phyloP scores from a whole-genome alignment of 2,888 invertebrate species.

The Zeuzera pyrina region DNA sequence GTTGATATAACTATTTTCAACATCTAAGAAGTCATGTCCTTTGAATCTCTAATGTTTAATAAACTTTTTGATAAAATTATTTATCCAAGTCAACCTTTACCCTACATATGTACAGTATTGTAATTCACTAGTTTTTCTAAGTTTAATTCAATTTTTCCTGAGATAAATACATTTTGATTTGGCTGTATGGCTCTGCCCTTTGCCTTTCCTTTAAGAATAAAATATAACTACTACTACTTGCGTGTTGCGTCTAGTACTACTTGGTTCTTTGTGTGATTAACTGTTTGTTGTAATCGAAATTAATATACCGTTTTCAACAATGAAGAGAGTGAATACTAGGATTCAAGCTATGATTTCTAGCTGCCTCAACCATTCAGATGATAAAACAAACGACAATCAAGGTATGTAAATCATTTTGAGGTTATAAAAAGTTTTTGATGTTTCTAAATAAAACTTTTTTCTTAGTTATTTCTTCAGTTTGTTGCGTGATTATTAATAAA shows the following conservation, averaged over 20 bases:
- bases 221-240: too few species aligned
- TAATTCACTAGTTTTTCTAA: not conserved
- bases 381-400: constrained; percentile 9
- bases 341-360: constrained; percentile 8
- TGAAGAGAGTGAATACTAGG: constrained; percentile 10
- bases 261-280: constrained; percentile 2
- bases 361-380: constrained; percentile 7
- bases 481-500: constrained; percentile 8
- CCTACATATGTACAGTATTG: not conserved
- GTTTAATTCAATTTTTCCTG: not conserved
- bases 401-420: constrained; percentile 10
- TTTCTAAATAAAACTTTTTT: constrained; percentile 5
- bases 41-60: constrained; percentile 7
- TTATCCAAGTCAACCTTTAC: not conserved
- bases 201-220: too few species aligned
- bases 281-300: constrained; percentile 6
- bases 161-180: too few species aligned
- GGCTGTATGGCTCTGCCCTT: too few species aligned
- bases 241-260: not conserved
- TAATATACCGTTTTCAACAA: constrained; percentile 8
- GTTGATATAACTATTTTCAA: constrained; percentile 10
- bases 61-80: constrained; percentile 9
- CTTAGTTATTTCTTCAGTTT: constrained; percentile 7
- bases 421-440: constrained; percentile 9
- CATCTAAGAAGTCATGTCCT: constrained; percentile 9